Conservation (phyloP, 2,797 vertebrate species). For the Threskiornis aethiopicus region DNA sequence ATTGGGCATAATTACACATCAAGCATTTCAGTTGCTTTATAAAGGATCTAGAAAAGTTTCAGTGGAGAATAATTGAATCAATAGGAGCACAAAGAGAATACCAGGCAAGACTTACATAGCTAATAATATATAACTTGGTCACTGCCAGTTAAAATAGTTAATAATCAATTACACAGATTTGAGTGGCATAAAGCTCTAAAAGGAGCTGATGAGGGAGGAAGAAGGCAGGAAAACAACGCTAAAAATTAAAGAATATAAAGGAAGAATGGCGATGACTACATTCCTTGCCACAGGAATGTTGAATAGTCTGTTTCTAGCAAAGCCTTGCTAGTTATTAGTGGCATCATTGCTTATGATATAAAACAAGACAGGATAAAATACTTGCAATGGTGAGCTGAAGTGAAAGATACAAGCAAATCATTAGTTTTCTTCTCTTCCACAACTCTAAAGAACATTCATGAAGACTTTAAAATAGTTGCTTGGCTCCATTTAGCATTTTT, state of each 20-base stretch:
- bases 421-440: not conserved
- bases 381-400: not conserved
- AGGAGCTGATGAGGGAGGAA: not conserved
- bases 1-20: not conserved
- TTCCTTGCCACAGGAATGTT: not conserved
- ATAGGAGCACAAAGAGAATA: not conserved
- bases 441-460: not conserved
- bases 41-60: not conserved
- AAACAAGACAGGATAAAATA: not conserved
- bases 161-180: not conserved
- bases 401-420: not conserved
- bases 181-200: not conserved
- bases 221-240: not conserved
- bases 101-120: not conserved
- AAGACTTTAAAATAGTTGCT: not conserved
- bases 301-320: not conserved
- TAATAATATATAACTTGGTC: not conserved
- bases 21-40: not conserved
- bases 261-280: not conserved
- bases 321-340: not conserved
- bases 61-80: not conserved
- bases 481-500: not conserved
- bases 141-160: not conserved
- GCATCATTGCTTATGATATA: not conserved
- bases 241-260: not conserved